A percentile compares a stretch with the other conserved stretches of the same genome.
phyloP scores from a whole-genome alignment of 2,797 vertebrate genomes.

The Rhodeus uyekii region DNA sequence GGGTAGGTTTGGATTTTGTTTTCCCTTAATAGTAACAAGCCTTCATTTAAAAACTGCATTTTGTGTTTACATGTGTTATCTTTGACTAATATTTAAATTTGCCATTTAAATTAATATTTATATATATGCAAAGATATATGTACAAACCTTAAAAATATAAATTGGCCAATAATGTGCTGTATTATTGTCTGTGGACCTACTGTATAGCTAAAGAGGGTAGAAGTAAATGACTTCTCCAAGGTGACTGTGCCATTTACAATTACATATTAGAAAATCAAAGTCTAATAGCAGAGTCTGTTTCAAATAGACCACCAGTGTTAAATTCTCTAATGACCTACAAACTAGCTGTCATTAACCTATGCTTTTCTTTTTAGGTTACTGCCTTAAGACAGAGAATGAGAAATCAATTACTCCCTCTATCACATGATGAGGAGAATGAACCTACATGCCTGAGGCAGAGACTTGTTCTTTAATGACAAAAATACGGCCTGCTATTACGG shows the following conservation, averaged over 20 bases:
- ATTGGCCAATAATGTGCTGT: not conserved
- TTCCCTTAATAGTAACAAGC: no score
- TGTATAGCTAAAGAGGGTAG: slow-evolving; percentile 4
- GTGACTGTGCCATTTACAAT: slow-evolving; percentile 39
- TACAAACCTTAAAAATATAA: not conserved
- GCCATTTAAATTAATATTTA: no score
- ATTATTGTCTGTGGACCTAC: not conserved
- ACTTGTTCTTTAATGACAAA: slow-evolving; percentile 55
- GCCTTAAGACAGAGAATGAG: slow-evolving; percentile 73
- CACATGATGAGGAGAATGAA: slow-evolving; percentile 69
- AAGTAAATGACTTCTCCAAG: slow-evolving; percentile 33
- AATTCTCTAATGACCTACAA: slow-evolving; percentile 78
- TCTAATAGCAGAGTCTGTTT: slow-evolving; percentile 33
- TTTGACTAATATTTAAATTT: no score
- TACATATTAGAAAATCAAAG: slow-evolving; percentile 40
- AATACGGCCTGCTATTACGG: slow-evolving; percentile 54
- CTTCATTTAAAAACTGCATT: no score
- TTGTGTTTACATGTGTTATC: no score
- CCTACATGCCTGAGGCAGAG: slow-evolving; percentile 68
- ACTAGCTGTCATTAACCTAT: slow-evolving; percentile 82
- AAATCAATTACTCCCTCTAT: slow-evolving; percentile 80
- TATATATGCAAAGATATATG: no score
- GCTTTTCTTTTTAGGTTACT: slow-evolving; percentile 82
- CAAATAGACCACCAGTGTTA: slow-evolving; percentile 62
- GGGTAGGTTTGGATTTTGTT: no score